Percentiles rank a stretch among this genome's conserved stretches.
Conservation (phyloP, 2,797 vertebrate species). For the Bryconaethiops microstoma region DNA sequence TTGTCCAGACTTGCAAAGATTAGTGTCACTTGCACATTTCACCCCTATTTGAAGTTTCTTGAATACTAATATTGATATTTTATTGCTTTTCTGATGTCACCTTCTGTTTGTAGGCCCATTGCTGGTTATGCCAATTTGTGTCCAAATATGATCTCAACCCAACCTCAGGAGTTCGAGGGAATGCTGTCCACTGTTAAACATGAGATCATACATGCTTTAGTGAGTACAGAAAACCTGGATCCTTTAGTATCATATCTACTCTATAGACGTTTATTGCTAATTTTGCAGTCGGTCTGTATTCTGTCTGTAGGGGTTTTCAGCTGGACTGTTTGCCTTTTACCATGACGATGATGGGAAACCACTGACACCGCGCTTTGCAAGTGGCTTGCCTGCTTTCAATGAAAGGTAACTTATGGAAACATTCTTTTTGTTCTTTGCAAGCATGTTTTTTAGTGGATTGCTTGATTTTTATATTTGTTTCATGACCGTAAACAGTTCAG, state of each 20-base stretch:
- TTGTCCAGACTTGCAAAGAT: too few relatives aligned
- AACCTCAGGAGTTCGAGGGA: slow-evolving; percentile 92
- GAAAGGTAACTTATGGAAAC: slow-evolving; percentile 80
- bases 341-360: slow-evolving; percentile 91
- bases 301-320: slow-evolving; percentile 89
- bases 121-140: slow-evolving; percentile 98
- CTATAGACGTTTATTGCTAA: background rate
- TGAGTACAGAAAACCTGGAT: slow-evolving; percentile 61
- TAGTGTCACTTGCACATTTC: background rate
- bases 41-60: background rate
- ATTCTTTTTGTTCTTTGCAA: background rate
- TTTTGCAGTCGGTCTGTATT: background rate
- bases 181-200: slow-evolving; percentile 98
- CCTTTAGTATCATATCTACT: background rate
- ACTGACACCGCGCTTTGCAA: slow-evolving; percentile 87
- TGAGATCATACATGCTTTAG: slow-evolving; percentile 96
- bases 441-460: background rate
- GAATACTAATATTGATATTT: background rate
- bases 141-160: slow-evolving; percentile 94
- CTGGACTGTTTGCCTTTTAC: slow-evolving; percentile 96
- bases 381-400: slow-evolving; percentile 92
- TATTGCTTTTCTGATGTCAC: slow-evolving; percentile 25
- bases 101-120: slow-evolving; percentile 82
- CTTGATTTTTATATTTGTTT: background rate
- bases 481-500: background rate